Evolutionary conservation across 2,113 vertebrate species (phyloP).

Genomic region (Bos indicus): DNA sequence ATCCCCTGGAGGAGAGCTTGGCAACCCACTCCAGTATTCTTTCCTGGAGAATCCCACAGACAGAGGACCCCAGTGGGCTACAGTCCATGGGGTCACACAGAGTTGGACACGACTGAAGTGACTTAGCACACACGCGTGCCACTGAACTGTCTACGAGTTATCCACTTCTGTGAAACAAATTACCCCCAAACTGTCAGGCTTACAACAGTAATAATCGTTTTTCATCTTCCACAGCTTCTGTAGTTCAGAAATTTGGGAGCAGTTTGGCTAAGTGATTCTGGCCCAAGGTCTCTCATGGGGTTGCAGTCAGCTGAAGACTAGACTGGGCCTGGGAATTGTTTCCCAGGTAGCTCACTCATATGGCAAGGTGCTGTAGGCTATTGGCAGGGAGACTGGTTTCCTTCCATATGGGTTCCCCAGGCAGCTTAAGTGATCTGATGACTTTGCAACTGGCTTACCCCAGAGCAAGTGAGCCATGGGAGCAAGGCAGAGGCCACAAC

Average conservation of each 20-base stretch:
- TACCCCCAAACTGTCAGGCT: neutral
- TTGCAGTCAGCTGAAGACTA: neutral
- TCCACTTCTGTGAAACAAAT: neutral
- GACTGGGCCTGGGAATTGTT: neutral
- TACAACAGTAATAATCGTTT: neutral
- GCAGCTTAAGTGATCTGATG: neutral
- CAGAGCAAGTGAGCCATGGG: neutral
- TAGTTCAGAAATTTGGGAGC: neutral
- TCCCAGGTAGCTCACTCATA: neutral
- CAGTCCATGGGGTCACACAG: neutral
- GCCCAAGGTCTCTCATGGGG: neutral
- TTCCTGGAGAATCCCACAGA: neutral
- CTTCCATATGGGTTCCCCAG: neutral
- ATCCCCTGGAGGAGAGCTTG: neutral
- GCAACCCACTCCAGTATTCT: neutral
- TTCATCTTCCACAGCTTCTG: neutral
- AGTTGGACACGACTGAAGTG: neutral
- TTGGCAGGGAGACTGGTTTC: neutral
- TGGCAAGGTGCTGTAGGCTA: neutral
- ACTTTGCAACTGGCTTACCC: neutral
- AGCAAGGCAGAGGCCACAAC: neutral
- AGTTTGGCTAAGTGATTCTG: neutral
- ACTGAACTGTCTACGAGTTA: neutral
- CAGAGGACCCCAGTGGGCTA: neutral
- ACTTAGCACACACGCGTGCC: rapidly evolving